phyloP scores from a whole-genome alignment of 2,797 vertebrate genomes.

The Catamblyrhynchus diadema region DNA sequence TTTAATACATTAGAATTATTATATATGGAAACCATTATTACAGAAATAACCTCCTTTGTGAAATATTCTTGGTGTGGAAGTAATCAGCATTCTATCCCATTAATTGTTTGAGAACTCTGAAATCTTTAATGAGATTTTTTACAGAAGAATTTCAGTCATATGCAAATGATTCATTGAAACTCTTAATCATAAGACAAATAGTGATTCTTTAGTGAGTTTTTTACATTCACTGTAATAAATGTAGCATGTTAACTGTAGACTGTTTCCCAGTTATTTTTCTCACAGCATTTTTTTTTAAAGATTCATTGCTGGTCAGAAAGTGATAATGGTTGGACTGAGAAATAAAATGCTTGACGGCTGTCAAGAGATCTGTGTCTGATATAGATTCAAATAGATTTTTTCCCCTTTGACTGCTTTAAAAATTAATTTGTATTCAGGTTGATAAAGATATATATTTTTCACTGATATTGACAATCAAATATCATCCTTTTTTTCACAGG shows the following conservation, averaged over 20 bases:
- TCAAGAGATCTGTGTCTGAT: constrained; percentile 17
- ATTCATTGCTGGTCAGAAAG: background rate
- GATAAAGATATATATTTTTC: background rate
- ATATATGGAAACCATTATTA: constrained; percentile 60
- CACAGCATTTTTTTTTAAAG: constrained; percentile 24
- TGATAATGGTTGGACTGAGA: background rate
- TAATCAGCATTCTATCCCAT: constrained; percentile 60
- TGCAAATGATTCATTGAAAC: constrained; percentile 66
- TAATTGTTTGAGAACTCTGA: constrained; percentile 68
- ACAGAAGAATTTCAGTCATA: constrained; percentile 45
- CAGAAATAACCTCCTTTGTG: constrained; percentile 56
- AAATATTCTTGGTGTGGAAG: constrained; percentile 51
- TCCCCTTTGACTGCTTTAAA: background rate
- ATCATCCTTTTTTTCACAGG: constrained; percentile 76
- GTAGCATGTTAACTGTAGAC: background rate
- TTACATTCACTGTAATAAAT: constrained; percentile 2
- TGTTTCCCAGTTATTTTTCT: background rate
- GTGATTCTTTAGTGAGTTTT: background rate
- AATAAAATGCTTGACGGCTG: constrained; percentile 19
- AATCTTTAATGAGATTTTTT: constrained; percentile 53
- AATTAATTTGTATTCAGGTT: background rate
- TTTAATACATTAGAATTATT: constrained; percentile 38
- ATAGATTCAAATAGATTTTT: background rate
- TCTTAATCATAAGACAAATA: constrained; percentile 54
- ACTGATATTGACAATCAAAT: constrained; percentile 55